Conservation (phyloP, 2,113 vertebrate genomes). For the Pholis gunnellus region DNA sequence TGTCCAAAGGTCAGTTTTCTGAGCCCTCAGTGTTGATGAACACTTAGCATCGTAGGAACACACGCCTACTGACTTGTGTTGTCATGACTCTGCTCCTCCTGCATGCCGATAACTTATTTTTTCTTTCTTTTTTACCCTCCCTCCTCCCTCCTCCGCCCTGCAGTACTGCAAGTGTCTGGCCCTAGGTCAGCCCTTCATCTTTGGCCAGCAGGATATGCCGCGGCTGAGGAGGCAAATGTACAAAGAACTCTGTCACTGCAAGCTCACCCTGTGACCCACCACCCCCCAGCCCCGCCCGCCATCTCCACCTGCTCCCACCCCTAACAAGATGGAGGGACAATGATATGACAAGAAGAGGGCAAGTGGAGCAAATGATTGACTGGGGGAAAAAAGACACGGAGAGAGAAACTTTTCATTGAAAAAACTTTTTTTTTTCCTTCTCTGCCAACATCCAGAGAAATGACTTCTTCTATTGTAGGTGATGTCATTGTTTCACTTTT, state of each 20-base stretch:
- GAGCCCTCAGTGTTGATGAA: not conserved
- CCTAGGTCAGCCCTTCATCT: constrained; percentile 89
- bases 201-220: constrained; percentile 94
- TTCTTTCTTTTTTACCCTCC: not conserved
- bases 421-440: constrained; percentile 26
- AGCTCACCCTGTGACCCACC: constrained; percentile 89
- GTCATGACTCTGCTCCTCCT: not conserved
- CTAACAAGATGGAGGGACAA: constrained; percentile 38
- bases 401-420: constrained; percentile 37
- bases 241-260: constrained; percentile 96
- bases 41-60: not conserved
- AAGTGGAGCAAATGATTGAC: constrained; percentile 31
- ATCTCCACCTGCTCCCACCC: constrained; percentile 35
- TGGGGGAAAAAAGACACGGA: constrained; percentile 1
- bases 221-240: constrained; percentile 93
- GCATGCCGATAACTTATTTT: not conserved
- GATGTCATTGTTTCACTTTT: constrained; percentile 45
- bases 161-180: constrained; percentile 96
- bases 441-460: constrained; percentile 62
- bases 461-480: constrained; percentile 37
- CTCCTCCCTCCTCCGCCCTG: constrained; percentile 11
- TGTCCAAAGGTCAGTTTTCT: no score
- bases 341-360: constrained; percentile 36
- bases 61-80: not conserved
- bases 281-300: not conserved